Base-by-base conservation (phyloP, 1,140 invertebrate genomes). In the Calycopis cecrops region DNA sequence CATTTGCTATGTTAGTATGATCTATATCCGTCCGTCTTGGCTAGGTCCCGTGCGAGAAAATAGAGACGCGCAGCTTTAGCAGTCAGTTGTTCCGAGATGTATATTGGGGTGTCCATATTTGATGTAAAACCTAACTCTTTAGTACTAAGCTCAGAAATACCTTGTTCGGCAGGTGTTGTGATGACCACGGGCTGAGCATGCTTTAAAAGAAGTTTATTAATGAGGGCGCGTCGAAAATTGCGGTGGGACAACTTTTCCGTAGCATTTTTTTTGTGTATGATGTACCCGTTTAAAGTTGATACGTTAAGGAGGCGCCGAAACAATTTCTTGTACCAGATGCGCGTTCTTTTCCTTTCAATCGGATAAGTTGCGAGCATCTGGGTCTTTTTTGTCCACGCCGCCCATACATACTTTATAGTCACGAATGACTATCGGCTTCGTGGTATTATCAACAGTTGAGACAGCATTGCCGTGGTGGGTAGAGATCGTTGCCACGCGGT, bases 271-370 rank as follows among this genome's bases (percentile, higher is more conserved):
- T 10, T 14, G 37, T 28, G 18, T 3, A 53, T 42, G 1, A 64
- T 60, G n/a, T 51, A 64, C 0, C 54, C 28, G 37, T 64, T 64
- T 7, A 61, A 18, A 1, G 65, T 50, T 18, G 47, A 55, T 0
- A 55, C 57, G n/a, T n/a, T n/a, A n/a, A n/a, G n/a, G n/a, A n/a
- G n/a, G n/a, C n/a, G n/a, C n/a, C n/a, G n/a, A n/a, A 44, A 63
- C 65, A 12, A 65, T 21, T 9, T 65, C 48, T 33, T 66, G 55
- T 71, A 71, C 66, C 69, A 71, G 0, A 65, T 38, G 2, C 14
- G 38, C 2, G 28, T 62, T 17, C 69, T 44, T 10, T 58, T 67
- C 16, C 67, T 12, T 33, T 72, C 69, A 1, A 72, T 60, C 1
- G 59, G 63, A 33, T 59, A 67, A 34, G 38, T 53, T 6, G 61